A percentile compares a stretch with the other conserved stretches of the same genome.
Evolutionary conservation across 2,888 invertebrate genomes (phyloP).

Genomic region (Lasius fuliginosus): DNA sequence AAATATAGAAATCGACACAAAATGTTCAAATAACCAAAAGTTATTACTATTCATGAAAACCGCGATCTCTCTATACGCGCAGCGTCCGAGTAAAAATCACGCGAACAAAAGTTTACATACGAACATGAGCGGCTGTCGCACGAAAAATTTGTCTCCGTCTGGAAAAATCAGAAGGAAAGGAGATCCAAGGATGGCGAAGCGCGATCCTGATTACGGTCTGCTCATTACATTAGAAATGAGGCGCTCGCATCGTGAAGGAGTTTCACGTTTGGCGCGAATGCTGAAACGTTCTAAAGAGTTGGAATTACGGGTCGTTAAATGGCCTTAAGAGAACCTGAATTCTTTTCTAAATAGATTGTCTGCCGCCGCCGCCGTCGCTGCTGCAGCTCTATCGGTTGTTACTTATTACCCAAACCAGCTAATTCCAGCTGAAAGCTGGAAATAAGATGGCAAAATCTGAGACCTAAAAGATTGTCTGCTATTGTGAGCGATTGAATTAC

Average conservation of each 20-base stretch:
- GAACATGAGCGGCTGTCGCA: constrained; percentile 7
- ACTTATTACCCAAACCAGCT: constrained; percentile 83
- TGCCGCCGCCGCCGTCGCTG: constrained; percentile 69
- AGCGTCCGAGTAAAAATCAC: constrained; percentile 25
- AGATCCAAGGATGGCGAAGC: constrained; percentile 66
- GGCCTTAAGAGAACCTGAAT: constrained; percentile 81
- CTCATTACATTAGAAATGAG: constrained; percentile 71
- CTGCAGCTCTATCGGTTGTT: constrained; percentile 71
- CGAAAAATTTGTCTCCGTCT: constrained; percentile 35
- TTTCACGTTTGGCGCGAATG: constrained; percentile 69
- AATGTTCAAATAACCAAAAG: constrained; percentile 19
- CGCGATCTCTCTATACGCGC: not conserved
- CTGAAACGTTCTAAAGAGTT: constrained; percentile 73
- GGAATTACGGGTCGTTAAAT: constrained; percentile 78
- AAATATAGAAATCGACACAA: not conserved
- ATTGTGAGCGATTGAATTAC: constrained; percentile 75
- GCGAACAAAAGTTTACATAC: constrained; percentile 10
- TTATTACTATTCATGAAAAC: constrained; percentile 45
- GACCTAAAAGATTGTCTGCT: constrained; percentile 75
- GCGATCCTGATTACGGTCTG: constrained; percentile 69
- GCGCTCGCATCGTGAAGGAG: constrained; percentile 70
- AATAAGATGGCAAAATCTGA: constrained; percentile 59
- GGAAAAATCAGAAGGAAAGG: constrained; percentile 11
- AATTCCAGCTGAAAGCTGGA: constrained; percentile 73
- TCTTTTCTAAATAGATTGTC: constrained; percentile 82